A percentile compares a stretch with the other conserved stretches of the same genome.
These are phyloP conservation scores for Cacoxenus indagator DNA, from an alignment of 2,888 invertebrate genomes.

Conservation along the genomic window DNA sequence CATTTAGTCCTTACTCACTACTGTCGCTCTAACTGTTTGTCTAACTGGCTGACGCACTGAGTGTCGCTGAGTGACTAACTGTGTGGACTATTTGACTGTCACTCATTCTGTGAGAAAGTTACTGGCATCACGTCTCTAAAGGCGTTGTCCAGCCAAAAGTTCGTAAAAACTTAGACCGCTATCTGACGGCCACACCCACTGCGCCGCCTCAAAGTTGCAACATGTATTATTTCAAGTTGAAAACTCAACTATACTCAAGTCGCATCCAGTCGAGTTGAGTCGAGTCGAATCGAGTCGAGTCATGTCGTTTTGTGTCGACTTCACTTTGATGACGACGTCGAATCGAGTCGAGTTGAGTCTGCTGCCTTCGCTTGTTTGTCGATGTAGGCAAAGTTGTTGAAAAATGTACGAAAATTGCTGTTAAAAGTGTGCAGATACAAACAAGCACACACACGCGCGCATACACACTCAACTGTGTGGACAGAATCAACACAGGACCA, in stretches of 20 bases:
- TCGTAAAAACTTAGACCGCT: background rate
- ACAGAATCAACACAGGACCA: conserved; percentile 27
- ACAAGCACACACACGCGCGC: background rate
- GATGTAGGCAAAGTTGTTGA: conserved; percentile 31
- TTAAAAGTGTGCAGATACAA: conserved; percentile 43
- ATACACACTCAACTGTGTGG: conserved; percentile 16
- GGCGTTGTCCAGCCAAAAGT: conserved; percentile 16
- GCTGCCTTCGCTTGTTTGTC: background rate
- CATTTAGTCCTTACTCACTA: conserved; percentile 22
- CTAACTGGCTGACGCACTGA: background rate
- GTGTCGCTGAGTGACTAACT: background rate
- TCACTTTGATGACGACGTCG: background rate
- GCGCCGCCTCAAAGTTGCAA: background rate
- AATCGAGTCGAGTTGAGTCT: background rate
- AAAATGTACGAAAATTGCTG: conserved; percentile 60
- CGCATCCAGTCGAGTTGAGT: background rate
- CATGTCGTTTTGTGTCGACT: background rate
- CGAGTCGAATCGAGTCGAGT: background rate
- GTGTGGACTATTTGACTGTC: background rate
- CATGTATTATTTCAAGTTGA: background rate
- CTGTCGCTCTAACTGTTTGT: background rate
- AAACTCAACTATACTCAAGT: background rate
- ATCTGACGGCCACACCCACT: background rate
- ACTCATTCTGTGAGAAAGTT: background rate
- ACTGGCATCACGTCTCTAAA: conserved; percentile 17